A percentile compares a stretch with the other conserved stretches of the same genome.
phyloP scores from a whole-genome alignment of 2,113 vertebrate species.

The Hippolais icterina region DNA sequence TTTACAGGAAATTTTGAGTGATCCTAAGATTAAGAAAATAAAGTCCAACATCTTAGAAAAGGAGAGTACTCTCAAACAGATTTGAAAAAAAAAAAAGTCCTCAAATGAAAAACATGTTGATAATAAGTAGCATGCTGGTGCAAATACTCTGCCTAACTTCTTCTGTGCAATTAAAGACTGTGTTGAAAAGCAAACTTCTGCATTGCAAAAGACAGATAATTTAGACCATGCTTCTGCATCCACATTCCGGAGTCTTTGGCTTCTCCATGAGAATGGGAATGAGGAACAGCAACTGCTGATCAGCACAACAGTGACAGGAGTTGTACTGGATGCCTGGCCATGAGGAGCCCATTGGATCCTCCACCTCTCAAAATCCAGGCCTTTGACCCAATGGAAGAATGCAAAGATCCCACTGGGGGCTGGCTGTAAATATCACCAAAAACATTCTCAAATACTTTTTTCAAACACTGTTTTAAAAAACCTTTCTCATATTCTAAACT shows the following conservation, averaged over 20 bases:
- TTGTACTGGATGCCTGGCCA: neutral
- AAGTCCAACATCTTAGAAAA: neutral
- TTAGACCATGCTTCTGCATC: conserved; percentile 31
- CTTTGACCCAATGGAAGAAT: neutral
- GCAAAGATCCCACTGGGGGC: neutral
- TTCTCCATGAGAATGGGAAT: neutral
- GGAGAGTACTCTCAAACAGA: neutral
- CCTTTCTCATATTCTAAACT: neutral
- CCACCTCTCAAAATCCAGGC: neutral
- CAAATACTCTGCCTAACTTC: conserved; percentile 14
- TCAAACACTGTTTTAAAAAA: neutral
- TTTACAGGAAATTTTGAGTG: neutral
- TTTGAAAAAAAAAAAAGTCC: neutral
- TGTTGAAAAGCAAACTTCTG: conserved; percentile 54
- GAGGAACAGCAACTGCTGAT: neutral
- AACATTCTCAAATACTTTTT: neutral
- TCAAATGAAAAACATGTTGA: conserved; percentile 29
- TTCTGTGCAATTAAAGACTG: conserved; percentile 27
- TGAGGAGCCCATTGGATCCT: neutral
- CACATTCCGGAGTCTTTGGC: neutral
- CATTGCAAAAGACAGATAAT: conserved; percentile 45
- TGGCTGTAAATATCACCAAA: neutral
- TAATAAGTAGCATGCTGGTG: conserved; percentile 35
- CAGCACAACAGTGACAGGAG: neutral
- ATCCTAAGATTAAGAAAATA: neutral